These are phyloP conservation scores for Araneus ventricosus DNA, from an alignment of 1,140 invertebrate species.

Conservation along the genomic window DNA sequence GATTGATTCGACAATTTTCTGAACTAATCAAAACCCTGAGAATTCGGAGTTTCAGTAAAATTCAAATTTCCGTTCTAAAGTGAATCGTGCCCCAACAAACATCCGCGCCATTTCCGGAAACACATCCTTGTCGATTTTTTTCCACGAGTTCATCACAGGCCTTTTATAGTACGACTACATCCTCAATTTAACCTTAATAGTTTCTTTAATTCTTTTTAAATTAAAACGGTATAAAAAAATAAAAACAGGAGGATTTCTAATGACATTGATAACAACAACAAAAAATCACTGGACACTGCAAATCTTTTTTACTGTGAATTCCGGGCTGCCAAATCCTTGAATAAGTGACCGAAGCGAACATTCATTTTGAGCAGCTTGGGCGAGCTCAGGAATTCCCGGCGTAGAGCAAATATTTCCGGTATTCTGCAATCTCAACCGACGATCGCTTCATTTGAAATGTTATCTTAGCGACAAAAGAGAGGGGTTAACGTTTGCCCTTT, in stretches of 20 bases:
- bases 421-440: not conserved
- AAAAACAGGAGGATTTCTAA: not conserved
- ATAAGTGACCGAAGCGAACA: slow-evolving; percentile 2
- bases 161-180: not conserved
- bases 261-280: not conserved
- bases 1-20: not conserved
- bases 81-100: not conserved
- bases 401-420: not conserved
- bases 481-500: not conserved
- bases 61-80: not conserved
- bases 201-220: not conserved
- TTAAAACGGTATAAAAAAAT: not conserved
- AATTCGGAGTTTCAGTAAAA: not conserved
- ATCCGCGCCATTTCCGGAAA: not conserved
- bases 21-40: not conserved
- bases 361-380: slow-evolving; percentile 12
- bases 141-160: too few relatives aligned
- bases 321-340: not conserved
- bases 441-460: not conserved
- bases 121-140: too few relatives aligned
- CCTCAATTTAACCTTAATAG: not conserved
- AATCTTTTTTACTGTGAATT: not conserved
- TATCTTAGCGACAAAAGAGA: not conserved
- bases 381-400: not conserved
- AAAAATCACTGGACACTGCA: not conserved